These are phyloP conservation scores for Oreohelix idahoensis DNA, from an alignment of 1,140 invertebrate genomes.

Conservation along the genomic window DNA sequence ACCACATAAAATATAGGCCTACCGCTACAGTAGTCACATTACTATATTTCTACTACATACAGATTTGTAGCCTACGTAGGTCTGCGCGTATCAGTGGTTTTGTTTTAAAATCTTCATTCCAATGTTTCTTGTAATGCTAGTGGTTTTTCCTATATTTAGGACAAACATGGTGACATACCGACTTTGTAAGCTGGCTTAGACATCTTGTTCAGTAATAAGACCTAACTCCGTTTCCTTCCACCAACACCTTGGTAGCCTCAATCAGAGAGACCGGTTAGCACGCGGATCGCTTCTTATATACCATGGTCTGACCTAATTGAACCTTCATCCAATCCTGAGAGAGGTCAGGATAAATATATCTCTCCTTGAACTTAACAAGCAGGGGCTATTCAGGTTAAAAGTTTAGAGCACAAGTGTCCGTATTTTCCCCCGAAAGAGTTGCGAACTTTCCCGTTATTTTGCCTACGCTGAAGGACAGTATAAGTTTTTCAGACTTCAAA, in stretches of 20 bases:
- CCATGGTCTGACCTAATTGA: neutral
- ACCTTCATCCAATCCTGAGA: neutral
- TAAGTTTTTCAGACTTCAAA: too few relatives aligned
- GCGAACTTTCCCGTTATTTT: too few relatives aligned
- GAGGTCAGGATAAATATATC: neutral
- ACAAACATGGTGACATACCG: constrained; percentile 50
- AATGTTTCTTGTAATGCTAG: too few relatives aligned
- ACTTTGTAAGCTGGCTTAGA: constrained; percentile 62
- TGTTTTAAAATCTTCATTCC: too few relatives aligned
- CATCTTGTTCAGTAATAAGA: constrained; percentile 18
- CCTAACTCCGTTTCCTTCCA: neutral
- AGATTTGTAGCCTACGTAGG: too few relatives aligned
- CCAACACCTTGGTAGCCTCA: neutral
- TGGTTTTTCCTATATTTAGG: too few relatives aligned
- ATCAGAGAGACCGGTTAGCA: constrained; percentile 1
- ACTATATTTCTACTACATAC: too few relatives aligned
- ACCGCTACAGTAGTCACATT: too few relatives aligned
- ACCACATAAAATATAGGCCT: too few relatives aligned
- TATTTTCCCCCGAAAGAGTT: too few relatives aligned
- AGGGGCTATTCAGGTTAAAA: neutral
- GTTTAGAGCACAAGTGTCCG: neutral
- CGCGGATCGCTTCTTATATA: neutral
- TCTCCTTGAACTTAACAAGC: neutral
- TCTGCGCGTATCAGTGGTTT: too few relatives aligned
- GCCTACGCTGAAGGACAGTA: too few relatives aligned